Evolutionary conservation across 2,888 invertebrate genomes (phyloP), one percentile per base, ranked within the genome.

Genomic region (Anagyrus pseudococci): DNA sequence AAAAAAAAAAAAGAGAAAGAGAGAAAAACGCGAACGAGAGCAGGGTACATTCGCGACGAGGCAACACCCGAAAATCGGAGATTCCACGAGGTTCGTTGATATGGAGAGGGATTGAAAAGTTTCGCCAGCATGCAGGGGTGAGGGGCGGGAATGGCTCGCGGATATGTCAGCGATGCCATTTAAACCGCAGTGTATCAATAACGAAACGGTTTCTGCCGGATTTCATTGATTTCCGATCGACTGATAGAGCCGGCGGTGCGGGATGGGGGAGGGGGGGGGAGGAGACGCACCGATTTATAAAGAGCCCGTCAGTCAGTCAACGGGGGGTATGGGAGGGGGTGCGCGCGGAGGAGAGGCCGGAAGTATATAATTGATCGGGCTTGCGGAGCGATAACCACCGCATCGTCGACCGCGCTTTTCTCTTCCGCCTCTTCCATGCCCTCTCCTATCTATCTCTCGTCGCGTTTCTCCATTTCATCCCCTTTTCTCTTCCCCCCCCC

Each of bases 151-250:
- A 46, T 46, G 20, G 8, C 1, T 44, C 48, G 58, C 55, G 64
- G 53, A 52, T 47, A 57, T 43, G 61, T 50, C 48, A 66, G 57
- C 64, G 58, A 64, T 73, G 72, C 72, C 72, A 74, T 77, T 77
- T 75, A 73, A 78, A 76, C 73, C 74, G 67, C 70, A 69, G 68
- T 71, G 70, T 75, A 77, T 77, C 75, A 76, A 77, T 77, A 77
- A 77, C 73, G 68, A 69, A 75, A 73, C 71, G 71, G 72, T 74
- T 77, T 76, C 74, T 70, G 75, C 73, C 69, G 70, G 73, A 73
- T 76, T 74, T 74, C 74, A 78, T 78, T 76, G 78, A 78, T 78
- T 78, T 78, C 73, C 77, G 72, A 78, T 78, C 68, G 72, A 71
- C 72, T 33, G 53, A 29, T 7, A 29, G 29, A 29, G 47, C 70